Evolutionary conservation across 2,888 invertebrate species (phyloP).

Genomic region (Netelia fuscicornis): DNA sequence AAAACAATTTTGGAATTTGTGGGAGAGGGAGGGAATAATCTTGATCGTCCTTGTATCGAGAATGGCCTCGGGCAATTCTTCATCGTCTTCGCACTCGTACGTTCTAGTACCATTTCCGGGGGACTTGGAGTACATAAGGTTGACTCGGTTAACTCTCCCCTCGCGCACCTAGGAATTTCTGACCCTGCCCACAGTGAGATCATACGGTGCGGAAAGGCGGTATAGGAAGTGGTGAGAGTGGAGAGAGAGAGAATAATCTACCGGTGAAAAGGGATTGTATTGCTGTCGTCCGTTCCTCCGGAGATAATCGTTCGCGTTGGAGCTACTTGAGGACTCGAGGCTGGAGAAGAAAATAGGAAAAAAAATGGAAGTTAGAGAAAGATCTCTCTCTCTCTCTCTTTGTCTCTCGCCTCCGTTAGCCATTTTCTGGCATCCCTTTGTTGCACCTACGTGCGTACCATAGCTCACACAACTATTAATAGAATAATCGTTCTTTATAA

Average conservation of each 20-base stretch:
- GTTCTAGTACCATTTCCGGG: conserved; percentile 67
- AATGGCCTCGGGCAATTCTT: conserved; percentile 77
- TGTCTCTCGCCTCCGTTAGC: conserved; percentile 65
- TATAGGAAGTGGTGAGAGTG: conserved; percentile 8
- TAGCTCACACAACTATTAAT: conserved; percentile 73
- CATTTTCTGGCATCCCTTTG: conserved; percentile 76
- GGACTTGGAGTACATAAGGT: conserved; percentile 74
- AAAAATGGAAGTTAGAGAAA: conserved; percentile 10
- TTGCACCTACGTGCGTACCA: conserved; percentile 71
- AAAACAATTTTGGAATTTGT: background rate
- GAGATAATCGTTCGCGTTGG: conserved; percentile 75
- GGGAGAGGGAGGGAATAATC: conserved; percentile 33
- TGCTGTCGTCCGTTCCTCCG: conserved; percentile 29
- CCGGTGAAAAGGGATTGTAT: conserved; percentile 66
- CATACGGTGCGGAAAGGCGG: conserved; percentile 44
- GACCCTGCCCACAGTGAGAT: conserved; percentile 77
- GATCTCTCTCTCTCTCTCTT: background rate
- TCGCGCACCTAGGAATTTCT: conserved; percentile 80
- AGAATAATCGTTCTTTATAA: conserved; percentile 61
- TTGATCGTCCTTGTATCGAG: conserved; percentile 76
- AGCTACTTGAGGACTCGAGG: conserved; percentile 13
- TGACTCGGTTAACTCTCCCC: conserved; percentile 78
- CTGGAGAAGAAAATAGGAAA: background rate
- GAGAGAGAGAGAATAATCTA: conserved; percentile 17
- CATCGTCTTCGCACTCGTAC: conserved; percentile 19